Evolutionary conservation across 2,113 vertebrate species (phyloP), one percentile per base, ranked within the genome.

Genomic region (Osmerus mordax): DNA sequence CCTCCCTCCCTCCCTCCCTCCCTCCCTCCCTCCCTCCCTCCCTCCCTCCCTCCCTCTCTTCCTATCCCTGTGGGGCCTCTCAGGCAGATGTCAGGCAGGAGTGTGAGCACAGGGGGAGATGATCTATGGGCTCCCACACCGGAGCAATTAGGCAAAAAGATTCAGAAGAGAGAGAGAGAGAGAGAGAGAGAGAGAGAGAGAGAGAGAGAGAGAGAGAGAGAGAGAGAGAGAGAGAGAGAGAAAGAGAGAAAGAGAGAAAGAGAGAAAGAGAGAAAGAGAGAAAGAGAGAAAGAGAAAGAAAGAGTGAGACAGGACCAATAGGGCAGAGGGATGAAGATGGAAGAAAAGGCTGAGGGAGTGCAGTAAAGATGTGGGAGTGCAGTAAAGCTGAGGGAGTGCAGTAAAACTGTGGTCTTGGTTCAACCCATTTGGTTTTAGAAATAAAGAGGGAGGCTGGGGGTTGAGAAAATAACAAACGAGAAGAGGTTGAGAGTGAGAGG

Each of bases 81-180:
- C 77, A 76, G 83, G 77, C 75, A 82, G 76, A 79, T 90, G 86
- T 86, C 86, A 80, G 65, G 69, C 78, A 79, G 66, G 21, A 75
- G 55, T 73, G 72, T 76, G 79, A 85, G 84, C 81, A 81, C 67
- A 77, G 76, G 73, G 65, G 76, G 76, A 81, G 80, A 87, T 90
- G 87, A 87, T 86, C 82, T 87, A 87, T 81, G 81, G 70, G 84
- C 70, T 79, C 60, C 72, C 74, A 77, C 80, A 56, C 2, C 7
- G 16, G 70, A 78, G 83, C 77, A 87, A 87, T 87, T 87, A 88
- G 77, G 68, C 75, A 73, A 74, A 70, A 60, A 82, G 81, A 85
- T 69, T 74, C 56, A 52, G 25, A 15, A 14, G 8, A 53, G 65
- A 66, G 36, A 51, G n/a, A 21, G 54, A 47, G 28, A 23, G 47